Base-by-base conservation (phyloP, 2,113 vertebrate species). In the Nannospalax galili region DNA sequence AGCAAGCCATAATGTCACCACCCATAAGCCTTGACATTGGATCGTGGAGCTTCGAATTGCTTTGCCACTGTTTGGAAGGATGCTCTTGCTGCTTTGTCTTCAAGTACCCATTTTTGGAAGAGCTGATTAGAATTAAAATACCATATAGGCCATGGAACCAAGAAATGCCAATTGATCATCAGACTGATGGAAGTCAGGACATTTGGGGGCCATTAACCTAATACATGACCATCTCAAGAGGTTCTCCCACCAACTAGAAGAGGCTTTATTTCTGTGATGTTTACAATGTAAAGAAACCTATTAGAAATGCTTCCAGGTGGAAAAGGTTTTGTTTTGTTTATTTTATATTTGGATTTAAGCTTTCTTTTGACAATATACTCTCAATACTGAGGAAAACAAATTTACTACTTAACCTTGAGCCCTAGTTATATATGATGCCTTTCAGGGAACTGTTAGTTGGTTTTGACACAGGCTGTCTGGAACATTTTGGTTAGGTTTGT, bases 381-480 rank as follows among this genome's bases (percentile, higher is more conserved):
- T 82, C 37, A 37, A 82, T 69, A 42, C 14, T 88, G n/a, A 94
- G 62, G 74, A 95, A n/a, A 73, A 78, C 72, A 28, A 91, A 89
- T 35, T 90, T 92, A 17, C 56, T 70, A 26, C 64, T 93, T 91
- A 92, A 82, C 74, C 74, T 74, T 77, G 72, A 96, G 32, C 22
- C 58, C 22, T 77, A 35, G 70, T 75, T 92, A n/a, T n/a, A n/a
- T n/a, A 88, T 75, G 20, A 84, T 19, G 11, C 45, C 48, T 67
- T 78, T 64, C 88, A 40, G 60, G 28, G 48, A 95, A 85, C n/a
- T 48, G 17, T 62, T 95, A 37, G 70, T 69, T 91, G 28, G 30
- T 93, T 94, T 93, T 90, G 65, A 88, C 32, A 86, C 7, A 92
- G 20, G 70, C 65, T 94, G 8, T 92, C 75, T 70, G 64, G 45